Evolutionary conservation across 1,140 invertebrate species (phyloP), one percentile per base, ranked within the genome.

Genomic region (Pogonus chalceus): DNA sequence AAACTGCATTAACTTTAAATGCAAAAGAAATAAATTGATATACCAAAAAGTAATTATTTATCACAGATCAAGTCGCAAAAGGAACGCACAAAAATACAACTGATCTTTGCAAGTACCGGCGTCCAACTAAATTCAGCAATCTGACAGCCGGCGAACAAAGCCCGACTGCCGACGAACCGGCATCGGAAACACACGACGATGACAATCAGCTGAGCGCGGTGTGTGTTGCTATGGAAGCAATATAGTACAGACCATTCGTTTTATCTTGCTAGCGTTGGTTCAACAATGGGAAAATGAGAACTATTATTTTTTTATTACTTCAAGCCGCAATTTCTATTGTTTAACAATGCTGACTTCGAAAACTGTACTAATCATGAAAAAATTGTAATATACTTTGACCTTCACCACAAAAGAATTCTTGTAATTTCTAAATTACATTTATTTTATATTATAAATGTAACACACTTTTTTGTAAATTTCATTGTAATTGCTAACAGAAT

Each of bases 61-160:
- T 43, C 37, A 43, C 37, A 43, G 37, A 43, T 12, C 7, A 18
- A 12, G 37, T 31, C 37, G 37, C 37, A 18, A 43, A 12, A 16
- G 18, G 18, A 43, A 43, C 18, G 18, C 37, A 16, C 4, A 16
- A 12, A 43, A 9, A 43, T 7, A 4, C 37, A 43, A 18, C 37
- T 16, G 18, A 7, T 43, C 37, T 43, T 16, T 4, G 18, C 37
- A 43, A 43, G 18, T 43, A 43, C 37, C 37, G 37, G 37, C 37
- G 18, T 43, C 18, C 37, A 43, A 43, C 37, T 43, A 18, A 43
- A 7, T 43, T 16, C 18, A 16, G 18, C 37, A 43, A 43, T 43
- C 18, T 43, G 37, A 43, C 37, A 43, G 37, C 37, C 37, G 37
- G 37, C 37, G 37, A 43, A 43, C 37, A 43, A 43, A 43, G 37